Conservation (phyloP, 2,797 vertebrate species). For the Epinephelus awoara region DNA sequence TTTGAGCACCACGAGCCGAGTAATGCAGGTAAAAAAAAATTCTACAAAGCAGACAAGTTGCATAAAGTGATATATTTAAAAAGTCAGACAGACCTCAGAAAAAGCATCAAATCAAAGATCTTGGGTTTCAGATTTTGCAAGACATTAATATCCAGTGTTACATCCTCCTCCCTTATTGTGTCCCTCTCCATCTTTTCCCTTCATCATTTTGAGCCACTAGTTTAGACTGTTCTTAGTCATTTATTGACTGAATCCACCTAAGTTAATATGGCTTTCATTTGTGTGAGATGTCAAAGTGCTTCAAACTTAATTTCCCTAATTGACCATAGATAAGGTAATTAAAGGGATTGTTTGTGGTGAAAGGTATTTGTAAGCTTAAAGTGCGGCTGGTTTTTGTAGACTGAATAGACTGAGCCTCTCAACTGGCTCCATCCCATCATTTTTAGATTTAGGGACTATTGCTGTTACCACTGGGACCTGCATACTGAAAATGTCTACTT, state of each 20-base stretch:
- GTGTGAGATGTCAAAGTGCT: background rate
- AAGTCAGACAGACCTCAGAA: background rate
- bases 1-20: too few species aligned
- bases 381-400: background rate
- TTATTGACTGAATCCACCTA: background rate
- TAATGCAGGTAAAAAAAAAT: background rate
- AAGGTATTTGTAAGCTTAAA: background rate
- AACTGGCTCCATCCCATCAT: background rate
- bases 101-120: background rate
- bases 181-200: background rate
- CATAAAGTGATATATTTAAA: background rate
- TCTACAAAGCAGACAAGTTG: background rate
- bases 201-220: conserved; percentile 6
- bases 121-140: background rate
- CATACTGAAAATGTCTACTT: background rate
- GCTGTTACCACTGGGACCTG: background rate
- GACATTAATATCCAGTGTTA: background rate
- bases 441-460: background rate
- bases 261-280: background rate
- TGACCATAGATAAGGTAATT: background rate
- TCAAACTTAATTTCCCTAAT: background rate
- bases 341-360: background rate
- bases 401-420: background rate
- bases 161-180: conserved; percentile 2
- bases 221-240: background rate